phyloP scores from a whole-genome alignment of 1,140 invertebrate genomes.

The Homarus americanus region DNA sequence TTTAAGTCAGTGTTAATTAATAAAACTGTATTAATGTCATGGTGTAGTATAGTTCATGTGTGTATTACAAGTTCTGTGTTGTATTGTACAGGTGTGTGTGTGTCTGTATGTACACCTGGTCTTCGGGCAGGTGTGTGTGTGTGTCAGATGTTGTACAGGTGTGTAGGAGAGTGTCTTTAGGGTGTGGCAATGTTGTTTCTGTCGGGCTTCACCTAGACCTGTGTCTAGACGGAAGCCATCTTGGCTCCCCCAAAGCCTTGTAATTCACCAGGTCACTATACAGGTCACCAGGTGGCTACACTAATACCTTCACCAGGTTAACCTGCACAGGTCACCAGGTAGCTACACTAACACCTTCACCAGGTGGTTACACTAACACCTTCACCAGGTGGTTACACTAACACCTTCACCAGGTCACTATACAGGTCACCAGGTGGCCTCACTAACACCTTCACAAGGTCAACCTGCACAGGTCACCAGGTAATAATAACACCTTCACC shows the following conservation, averaged over 20 bases:
- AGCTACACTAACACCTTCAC: too few relatives aligned
- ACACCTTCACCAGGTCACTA: not conserved
- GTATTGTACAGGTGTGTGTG: not conserved
- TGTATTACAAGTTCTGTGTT: too few relatives aligned
- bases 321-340: not conserved
- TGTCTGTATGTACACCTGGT: not conserved
- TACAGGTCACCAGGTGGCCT: not conserved
- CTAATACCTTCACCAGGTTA: not conserved
- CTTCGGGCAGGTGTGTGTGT: not conserved
- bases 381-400: too few relatives aligned
- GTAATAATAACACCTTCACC: too few relatives aligned
- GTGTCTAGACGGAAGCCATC: conserved; percentile 13
- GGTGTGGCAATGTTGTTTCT: too few relatives aligned
- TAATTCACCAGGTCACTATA: not conserved
- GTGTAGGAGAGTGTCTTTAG: not conserved
- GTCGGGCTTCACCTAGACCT: not conserved
- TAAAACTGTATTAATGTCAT: too few relatives aligned
- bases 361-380: too few relatives aligned
- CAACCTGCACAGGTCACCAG: not conserved
- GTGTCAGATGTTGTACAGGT: not conserved
- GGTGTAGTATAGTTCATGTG: too few relatives aligned
- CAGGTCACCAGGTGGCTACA: not conserved
- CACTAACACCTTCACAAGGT: not conserved
- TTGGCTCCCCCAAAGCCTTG: not conserved
- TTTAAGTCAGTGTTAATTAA: not conserved